Evolutionary conservation across 1,140 invertebrate species (phyloP), one percentile per base, ranked within the genome.

Genomic region (Prorops nasuta): DNA sequence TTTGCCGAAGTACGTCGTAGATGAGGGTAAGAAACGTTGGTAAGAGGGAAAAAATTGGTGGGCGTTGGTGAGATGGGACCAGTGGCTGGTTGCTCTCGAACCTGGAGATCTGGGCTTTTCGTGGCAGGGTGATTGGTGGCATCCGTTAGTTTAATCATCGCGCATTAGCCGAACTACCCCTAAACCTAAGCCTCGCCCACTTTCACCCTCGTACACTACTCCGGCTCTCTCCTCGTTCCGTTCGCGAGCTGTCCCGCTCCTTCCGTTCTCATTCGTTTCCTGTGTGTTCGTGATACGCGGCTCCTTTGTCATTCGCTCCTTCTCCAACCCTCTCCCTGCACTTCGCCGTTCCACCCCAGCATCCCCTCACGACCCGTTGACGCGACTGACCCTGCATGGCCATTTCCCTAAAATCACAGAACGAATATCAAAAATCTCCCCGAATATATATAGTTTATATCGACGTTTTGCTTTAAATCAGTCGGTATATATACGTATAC

Each of bases 61-160:
- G 28, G 44, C 44, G 44, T 44, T 54, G 21, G 55, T 58, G 46
- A 51, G 31, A 56, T 54, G 41, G 47, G 24, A 39, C 20, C 18
- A 24, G 35, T 31, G 35, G 44, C 35, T 46, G 43, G 37, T 39
- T 20, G 9, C 16, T 39, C 10, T 17, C 44, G 50, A 56, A 47
- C 24, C 14, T 42, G 58, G 50, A 52, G 51, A 61, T 63, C 54
- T 44, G 55, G 55, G 63, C 64, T 68, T 71, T 73, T 67, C 69
- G 65, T 67, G 74, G 70, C 72, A 63, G 74, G 62, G 67, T 76
- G 72, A 76, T 76, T 66, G 72, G 74, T 76, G 63, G 70, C 54
- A 58, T 56, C 66, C 69, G 74, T 75, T 76, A 76, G 72, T 74
- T 76, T 76, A 75, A 76, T 76, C 74, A 75, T 76, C 74, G 63